A percentile compares a stretch with the other conserved stretches of the same genome.
These are phyloP conservation scores for Macrosteles quadrilineatus DNA, from an alignment of 1,140 invertebrate genomes.

Conservation along the genomic window DNA sequence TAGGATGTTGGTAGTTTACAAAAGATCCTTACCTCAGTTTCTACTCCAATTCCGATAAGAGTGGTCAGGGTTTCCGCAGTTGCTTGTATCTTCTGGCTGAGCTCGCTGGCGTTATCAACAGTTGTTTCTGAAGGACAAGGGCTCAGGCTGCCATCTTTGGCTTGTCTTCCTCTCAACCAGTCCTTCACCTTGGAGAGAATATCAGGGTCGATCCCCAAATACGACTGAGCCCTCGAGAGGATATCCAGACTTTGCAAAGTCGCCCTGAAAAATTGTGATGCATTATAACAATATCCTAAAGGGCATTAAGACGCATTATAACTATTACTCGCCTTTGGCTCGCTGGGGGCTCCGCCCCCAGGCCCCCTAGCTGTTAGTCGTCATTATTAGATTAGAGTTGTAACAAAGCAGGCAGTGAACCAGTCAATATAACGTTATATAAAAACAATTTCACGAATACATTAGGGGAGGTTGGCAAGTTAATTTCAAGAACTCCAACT, in stretches of 20 bases:
- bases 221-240: constrained; percentile 58
- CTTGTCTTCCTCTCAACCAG: constrained; percentile 61
- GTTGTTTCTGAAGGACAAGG: constrained; percentile 57
- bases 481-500: too few relatives aligned
- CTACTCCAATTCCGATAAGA: constrained; percentile 60
- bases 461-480: too few relatives aligned
- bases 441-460: too few relatives aligned
- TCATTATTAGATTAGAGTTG: too few relatives aligned
- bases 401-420: background rate
- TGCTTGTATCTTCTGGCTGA: constrained; percentile 57
- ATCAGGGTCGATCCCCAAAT: constrained; percentile 60
- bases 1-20: too few relatives aligned
- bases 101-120: constrained; percentile 39
- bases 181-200: constrained; percentile 57
- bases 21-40: constrained; percentile 60
- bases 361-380: too few relatives aligned
- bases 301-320: too few relatives aligned
- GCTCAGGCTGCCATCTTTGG: constrained; percentile 59
- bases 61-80: constrained; percentile 61
- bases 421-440: too few relatives aligned
- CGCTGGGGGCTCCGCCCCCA: too few relatives aligned
- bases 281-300: background rate
- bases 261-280: constrained; percentile 44
- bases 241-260: constrained; percentile 60
- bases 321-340: too few relatives aligned